Conservation (phyloP, 1,140 invertebrate genomes). For the Calycopis cecrops region DNA sequence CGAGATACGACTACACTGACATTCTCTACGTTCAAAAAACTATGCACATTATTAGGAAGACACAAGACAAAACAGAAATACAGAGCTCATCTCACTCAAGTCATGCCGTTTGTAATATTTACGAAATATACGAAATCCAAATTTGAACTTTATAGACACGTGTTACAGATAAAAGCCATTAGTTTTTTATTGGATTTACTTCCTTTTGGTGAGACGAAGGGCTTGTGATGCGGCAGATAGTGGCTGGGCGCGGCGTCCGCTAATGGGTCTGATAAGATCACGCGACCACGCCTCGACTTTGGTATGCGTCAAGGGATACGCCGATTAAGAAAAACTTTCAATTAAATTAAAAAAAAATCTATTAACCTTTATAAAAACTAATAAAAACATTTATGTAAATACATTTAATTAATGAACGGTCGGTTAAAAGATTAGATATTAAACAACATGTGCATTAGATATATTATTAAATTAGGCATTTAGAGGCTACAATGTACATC, state of each 20-base stretch:
- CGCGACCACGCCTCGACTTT: constrained; percentile 56
- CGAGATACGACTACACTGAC: constrained; percentile 42
- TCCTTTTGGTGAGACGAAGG: not conserved
- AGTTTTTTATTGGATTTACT: not conserved
- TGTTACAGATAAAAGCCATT: not conserved
- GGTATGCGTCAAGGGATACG: constrained; percentile 18
- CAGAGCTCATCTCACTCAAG: not conserved
- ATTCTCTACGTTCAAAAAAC: constrained; percentile 55
- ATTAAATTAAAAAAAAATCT: constrained; percentile 4
- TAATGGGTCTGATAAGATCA: constrained; percentile 67
- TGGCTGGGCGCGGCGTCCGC: constrained; percentile 57
- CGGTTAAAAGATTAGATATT: not conserved
- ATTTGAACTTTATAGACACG: not conserved
- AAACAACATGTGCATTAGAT: constrained; percentile 10
- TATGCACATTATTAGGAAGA: constrained; percentile 40
- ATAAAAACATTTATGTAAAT: constrained; percentile 5
- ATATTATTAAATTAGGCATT: constrained; percentile 1
- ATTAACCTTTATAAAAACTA: not conserved
- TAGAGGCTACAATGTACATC: not conserved
- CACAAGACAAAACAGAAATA: constrained; percentile 41
- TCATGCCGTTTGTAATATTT: not conserved
- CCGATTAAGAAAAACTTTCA: constrained; percentile 19
- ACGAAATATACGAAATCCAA: not conserved
- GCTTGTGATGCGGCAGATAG: constrained; percentile 55
- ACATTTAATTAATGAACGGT: not conserved